Base-by-base conservation (phyloP, 1,140 invertebrate genomes). In the Tyrophagus putrescentiae region DNA sequence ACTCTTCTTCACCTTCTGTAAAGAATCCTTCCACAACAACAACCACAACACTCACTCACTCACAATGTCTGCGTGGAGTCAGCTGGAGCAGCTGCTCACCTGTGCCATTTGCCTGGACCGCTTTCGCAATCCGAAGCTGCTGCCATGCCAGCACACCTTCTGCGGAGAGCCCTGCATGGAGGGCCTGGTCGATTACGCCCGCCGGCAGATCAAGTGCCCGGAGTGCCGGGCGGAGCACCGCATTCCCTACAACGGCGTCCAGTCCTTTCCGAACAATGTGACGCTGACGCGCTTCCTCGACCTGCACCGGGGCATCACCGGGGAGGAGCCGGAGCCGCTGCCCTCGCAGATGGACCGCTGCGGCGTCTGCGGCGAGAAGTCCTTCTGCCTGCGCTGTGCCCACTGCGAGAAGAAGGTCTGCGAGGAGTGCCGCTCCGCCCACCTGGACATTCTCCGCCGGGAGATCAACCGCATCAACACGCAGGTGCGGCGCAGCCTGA, bases 81-180 rank as follows among this genome's bases (percentile, higher is more conserved):
- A 97, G 77, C 89, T 98, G 69, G 92, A 98, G 73, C 90, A 95
- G 75, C 79, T 98, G 68, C 78, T 98, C 65, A 95, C 91, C 60
- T 99, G 95, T 76, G 87, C 91, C 70, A 93, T 99, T 67, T 99
- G 95, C 72, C 75, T 98, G 70, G 95, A 98, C 75, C 80, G 93
- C 65, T 98, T 88, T 74, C 80, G 89, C 68, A 93, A 93, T 73
- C 95, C 95, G 31, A 97, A 97, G 76, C 76, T 98, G 67, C 75
- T 98, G 67, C 94, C 94, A 83, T 98, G 95, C 73, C 94, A 98
- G 77, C 95, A 98, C 80, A 97, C 93, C 64, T 98, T 96, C 75
- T 98, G 95, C 73, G 89, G 95, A 83, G 88, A 93, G 68, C 93
- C 91, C 32, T 97, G 92, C 73, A 87, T 96, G 82, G 92, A 96